Evolutionary conservation across 2,888 invertebrate species (phyloP), one percentile per base, ranked within the genome.

Genomic region (Drosophila flavopinicola): DNA sequence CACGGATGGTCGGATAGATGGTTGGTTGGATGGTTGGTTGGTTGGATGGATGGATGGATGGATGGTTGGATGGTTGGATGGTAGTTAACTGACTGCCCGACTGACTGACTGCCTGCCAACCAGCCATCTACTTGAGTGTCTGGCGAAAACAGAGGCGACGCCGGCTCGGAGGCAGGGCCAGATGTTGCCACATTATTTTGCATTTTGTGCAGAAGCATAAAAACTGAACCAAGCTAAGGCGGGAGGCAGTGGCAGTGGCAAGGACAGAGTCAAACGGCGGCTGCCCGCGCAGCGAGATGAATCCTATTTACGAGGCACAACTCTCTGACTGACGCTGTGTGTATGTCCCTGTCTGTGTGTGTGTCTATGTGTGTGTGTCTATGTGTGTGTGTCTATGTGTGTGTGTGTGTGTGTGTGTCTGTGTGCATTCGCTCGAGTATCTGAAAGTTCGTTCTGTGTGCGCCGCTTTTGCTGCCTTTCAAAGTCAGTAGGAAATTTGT

Each of bases 401-500:
- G n/a, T n/a, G n/a, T 47, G 32, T 51, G n/a, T 56, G 30, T 45
- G 9, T 38, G 23, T 41, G n/a, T 33, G 27, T 44, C 35, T 52
- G 37, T 25, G 29, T 53, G 29, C 33, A 20, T 23, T 25, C 39
- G 39, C 59, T 52, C 49, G 70, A 69, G 60, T 66, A 70, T 60
- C 61, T 66, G 53, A 72, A 66, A 71, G 66, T 72, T 66, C 20
- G 52, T 49, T 54, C 75, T 57, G 45, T 56, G 48, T 47, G 57
- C 42, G 59, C 35, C 56, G 57, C 64, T 72, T 72, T 82, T 66
- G 73, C 64, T 75, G 74, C 79, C 69, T 84, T 88, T 85, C 85
- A 88, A 85, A 85, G 88, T 88, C 85, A 80, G 78, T 78, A 68
- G 65, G 86, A 78, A 69, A 73, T 79, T 70, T 60, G 85, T 83